Base-by-base conservation (phyloP, 2,797 vertebrate genomes). In the Accipiter badius region DNA sequence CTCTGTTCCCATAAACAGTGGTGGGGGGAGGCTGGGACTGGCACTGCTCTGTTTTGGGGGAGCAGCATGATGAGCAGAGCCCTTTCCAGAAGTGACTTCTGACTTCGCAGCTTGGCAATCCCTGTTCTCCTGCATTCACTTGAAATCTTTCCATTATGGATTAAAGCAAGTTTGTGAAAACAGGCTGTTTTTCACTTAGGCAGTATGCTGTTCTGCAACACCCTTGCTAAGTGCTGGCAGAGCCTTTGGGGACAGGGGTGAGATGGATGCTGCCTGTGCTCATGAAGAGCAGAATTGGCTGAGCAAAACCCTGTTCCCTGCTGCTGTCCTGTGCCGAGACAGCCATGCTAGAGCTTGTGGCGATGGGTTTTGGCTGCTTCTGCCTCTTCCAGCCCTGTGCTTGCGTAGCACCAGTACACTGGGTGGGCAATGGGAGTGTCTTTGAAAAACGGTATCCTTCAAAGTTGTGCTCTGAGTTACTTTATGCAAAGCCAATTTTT, bases 371-470 rank as follows among this genome's bases (percentile, higher is more conserved):
- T 16, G 63, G 67, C 63, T 11, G 7, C 44, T 71, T 58, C 77
- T 33, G 70, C 46, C 49, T 11, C 50, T 21, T 25, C 70, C 70
- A 46, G 61, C 40, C 28, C 47, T 1, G 15, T 5, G 35, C 13
- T 6, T 6, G 14, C 65, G 52, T 35, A 65, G 54, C 13, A 7
- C 37, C 11, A 0, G 25, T 13, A 2, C 19, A 0, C 31, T 1
- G 87, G 65, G 22, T 40, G 50, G 57, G 54, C 58, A 9, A 5
- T 0, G 12, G 46, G 50, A 20, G 13, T 8, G 3, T 18, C 52
- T 13, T 6, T 11, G 70, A 11, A 50, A 6, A 37, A 2, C 9
- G 2, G 9, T 0, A 3, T 6, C 46, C 73, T 2, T 0, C 22
- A 0, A 1, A 3, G 42, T 9, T n/a, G 50, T 19, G 72, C 46